A percentile compares a stretch with the other conserved stretches of the same genome.
Evolutionary conservation across 1,140 invertebrate species (phyloP).

Genomic region (Dinothrombium tinctorium): DNA sequence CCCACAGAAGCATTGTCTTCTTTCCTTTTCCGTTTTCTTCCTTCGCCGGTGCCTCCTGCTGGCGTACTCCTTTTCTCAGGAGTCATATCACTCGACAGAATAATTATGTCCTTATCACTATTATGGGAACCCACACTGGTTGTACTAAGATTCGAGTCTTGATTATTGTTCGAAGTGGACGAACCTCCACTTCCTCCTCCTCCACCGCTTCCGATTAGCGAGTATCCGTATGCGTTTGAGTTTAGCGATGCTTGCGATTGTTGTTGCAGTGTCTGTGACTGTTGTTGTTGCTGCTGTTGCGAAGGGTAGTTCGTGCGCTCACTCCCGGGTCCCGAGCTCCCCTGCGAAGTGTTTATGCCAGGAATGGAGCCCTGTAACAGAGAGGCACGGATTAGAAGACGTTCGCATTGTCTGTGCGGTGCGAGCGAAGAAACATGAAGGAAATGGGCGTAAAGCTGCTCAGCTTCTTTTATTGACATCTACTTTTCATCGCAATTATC

Average conservation of each 20-base stretch:
- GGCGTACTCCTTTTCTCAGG: slow-evolving; percentile 19
- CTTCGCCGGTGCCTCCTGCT: slow-evolving; percentile 13
- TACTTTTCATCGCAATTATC: no score
- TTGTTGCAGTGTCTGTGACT: not conserved
- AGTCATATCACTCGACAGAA: slow-evolving; percentile 15
- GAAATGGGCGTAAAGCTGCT: no score
- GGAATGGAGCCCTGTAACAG: no score
- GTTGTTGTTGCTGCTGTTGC: slow-evolving; percentile 1
- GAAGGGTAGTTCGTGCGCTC: no score
- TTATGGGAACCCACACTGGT: slow-evolving; percentile 46
- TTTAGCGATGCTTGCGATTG: no score
- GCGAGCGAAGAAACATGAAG: no score
- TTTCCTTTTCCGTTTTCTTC: slow-evolving; percentile 23
- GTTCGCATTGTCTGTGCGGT: no score
- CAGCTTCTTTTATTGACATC: no score
- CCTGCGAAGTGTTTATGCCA: no score
- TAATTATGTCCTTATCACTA: slow-evolving; percentile 55
- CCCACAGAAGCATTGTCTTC: slow-evolving; percentile 14
- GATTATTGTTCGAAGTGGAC: slow-evolving; percentile 22
- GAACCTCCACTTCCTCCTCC: not conserved
- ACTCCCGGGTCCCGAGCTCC: no score
- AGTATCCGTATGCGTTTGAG: not conserved
- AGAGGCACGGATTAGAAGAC: no score
- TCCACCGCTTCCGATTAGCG: no score
- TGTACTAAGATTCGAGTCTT: slow-evolving; percentile 81